Percentiles rank a stretch among this genome's conserved stretches.
These are phyloP conservation scores for Neocrepidodera transversa DNA, from an alignment of 2,888 invertebrate species.

Conservation along the genomic window DNA sequence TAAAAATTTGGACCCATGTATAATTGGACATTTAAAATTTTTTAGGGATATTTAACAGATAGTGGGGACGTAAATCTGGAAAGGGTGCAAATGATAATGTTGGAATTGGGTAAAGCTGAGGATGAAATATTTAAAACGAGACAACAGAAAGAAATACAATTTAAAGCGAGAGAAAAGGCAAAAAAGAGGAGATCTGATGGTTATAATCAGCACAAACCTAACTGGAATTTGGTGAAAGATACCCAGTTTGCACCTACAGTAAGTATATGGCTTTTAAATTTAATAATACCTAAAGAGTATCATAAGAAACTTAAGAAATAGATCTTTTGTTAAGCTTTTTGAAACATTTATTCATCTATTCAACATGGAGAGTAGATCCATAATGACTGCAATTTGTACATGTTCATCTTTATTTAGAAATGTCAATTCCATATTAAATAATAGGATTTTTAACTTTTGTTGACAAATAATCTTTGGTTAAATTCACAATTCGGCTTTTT, in stretches of 20 bases:
- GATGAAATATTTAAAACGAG: constrained; percentile 96
- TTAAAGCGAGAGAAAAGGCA: constrained; percentile 78
- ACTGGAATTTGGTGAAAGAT: constrained; percentile 73
- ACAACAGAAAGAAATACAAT: constrained; percentile 84
- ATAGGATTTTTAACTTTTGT: too few relatives aligned
- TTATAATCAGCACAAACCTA: constrained; percentile 65
- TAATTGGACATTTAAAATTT: constrained; percentile 32
- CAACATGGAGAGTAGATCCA: too few relatives aligned
- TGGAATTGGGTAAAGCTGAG: constrained; percentile 90
- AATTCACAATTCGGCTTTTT: too few relatives aligned
- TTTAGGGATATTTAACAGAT: constrained; percentile 90
- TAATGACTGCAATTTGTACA: too few relatives aligned
- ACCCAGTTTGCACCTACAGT: constrained; percentile 83
- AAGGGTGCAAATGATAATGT: constrained; percentile 94
- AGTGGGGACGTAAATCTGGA: constrained; percentile 93
- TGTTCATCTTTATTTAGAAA: too few relatives aligned
- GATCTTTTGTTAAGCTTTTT: too few relatives aligned
- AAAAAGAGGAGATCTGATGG: constrained; percentile 67
- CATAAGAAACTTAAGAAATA: too few relatives aligned
- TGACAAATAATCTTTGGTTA: too few relatives aligned
- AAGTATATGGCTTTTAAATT: too few relatives aligned
- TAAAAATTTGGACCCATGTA: constrained; percentile 20
- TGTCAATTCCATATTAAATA: too few relatives aligned
- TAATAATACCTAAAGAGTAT: too few relatives aligned
- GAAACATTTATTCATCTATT: too few relatives aligned